Conservation (phyloP, 1,140 invertebrate genomes). For the Homarus americanus region DNA sequence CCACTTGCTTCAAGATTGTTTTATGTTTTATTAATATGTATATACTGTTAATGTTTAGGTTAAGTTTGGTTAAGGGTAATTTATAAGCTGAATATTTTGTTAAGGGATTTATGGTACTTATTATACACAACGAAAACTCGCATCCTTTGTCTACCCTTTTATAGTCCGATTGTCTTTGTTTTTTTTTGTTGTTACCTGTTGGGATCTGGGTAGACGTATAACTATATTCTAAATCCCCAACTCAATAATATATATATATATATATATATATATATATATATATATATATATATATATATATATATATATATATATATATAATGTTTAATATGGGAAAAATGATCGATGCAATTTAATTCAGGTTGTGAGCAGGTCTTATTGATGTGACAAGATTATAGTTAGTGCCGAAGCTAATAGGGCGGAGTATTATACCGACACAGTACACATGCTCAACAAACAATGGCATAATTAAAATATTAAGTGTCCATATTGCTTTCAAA, state of each 20-base stretch:
- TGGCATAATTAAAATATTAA: constrained; percentile 17
- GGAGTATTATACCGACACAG: not conserved
- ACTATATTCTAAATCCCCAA: no score
- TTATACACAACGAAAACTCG: no score
- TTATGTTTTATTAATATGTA: no score
- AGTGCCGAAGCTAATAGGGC: not conserved
- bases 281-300: constrained; percentile 43
- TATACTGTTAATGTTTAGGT: not conserved
- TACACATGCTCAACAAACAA: constrained; percentile 17
- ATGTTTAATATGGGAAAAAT: constrained; percentile 17
- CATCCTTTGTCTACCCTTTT: no score
- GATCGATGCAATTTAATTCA: constrained; percentile 19
- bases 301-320: constrained; percentile 2
- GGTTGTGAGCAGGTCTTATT: not conserved
- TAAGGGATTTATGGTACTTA: no score
- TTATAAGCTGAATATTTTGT: not conserved
- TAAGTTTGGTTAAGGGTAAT: no score
- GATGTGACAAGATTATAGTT: constrained; percentile 17
- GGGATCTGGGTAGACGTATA: no score
- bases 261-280: constrained; percentile 54
- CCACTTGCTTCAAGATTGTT: no score
- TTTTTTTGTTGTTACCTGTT: no score
- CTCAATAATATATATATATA: constrained; percentile 35
- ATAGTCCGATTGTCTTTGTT: no score
- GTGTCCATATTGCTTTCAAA: constrained; percentile 3